phyloP scores from a whole-genome alignment of 2,113 vertebrate species.

The Archocentrus centrarchus region DNA sequence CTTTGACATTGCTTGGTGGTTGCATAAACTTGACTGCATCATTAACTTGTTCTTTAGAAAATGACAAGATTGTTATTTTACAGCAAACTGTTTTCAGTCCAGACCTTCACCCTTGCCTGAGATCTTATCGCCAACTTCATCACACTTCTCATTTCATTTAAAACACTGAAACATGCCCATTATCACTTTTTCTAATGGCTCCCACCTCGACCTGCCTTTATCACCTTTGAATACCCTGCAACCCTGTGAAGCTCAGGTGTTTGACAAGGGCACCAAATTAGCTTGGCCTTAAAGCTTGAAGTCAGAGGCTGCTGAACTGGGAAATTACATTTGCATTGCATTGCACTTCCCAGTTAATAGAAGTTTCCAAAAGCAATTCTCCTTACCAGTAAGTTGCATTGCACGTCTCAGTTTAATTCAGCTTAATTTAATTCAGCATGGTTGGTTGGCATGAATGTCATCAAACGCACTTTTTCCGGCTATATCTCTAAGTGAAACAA shows the following conservation, averaged over 20 bases:
- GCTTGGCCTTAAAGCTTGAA: conserved; percentile 55
- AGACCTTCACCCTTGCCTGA: conserved; percentile 24
- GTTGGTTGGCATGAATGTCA: conserved; percentile 29
- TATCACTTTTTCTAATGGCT: conserved; percentile 11
- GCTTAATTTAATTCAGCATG: conserved; percentile 40
- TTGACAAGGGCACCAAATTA: conserved; percentile 71
- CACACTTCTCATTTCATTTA: conserved; percentile 25
- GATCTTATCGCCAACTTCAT: conserved; percentile 14
- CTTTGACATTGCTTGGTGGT: neutral
- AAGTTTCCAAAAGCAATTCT: conserved; percentile 70
- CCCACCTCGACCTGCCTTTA: conserved; percentile 7
- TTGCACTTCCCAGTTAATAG: conserved; percentile 69
- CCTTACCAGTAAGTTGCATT: conserved; percentile 37
- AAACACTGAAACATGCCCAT: conserved; percentile 36
- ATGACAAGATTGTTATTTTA: neutral
- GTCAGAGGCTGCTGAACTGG: conserved; percentile 77
- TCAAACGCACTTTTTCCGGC: neutral
- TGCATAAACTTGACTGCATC: neutral
- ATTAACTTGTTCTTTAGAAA: neutral
- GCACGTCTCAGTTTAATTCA: conserved; percentile 24
- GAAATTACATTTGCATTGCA: conserved; percentile 80
- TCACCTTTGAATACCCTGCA: conserved; percentile 55
- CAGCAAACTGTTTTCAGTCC: neutral
- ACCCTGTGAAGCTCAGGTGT: conserved; percentile 61
- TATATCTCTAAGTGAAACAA: neutral